Conservation (phyloP, 2,888 invertebrate species). For the Himalopsyche kuldschensis region DNA sequence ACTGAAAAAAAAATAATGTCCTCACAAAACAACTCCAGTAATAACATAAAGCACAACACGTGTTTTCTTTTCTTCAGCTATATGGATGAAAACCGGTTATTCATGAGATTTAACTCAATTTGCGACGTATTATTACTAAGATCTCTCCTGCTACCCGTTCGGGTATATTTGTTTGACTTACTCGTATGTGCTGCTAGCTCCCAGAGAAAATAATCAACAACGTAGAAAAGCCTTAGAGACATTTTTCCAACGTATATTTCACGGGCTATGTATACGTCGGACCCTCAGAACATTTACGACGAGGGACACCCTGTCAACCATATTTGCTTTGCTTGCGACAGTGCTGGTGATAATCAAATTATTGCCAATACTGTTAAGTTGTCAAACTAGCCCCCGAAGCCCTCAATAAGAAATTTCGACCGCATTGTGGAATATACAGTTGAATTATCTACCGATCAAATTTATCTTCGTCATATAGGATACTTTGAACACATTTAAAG, state of each 20-base stretch:
- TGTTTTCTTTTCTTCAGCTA: not conserved
- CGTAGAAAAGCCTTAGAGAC: not conserved
- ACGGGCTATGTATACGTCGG: not conserved
- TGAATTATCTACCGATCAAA: no score
- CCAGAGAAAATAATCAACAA: not conserved
- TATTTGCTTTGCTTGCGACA: not conserved
- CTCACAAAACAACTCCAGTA: not conserved
- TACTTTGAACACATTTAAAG: no score
- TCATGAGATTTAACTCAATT: not conserved
- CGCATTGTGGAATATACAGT: no score
- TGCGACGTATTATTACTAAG: not conserved
- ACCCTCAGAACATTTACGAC: not conserved
- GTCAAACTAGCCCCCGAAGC: no score
- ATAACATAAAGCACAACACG: not conserved
- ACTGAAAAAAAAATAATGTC: not conserved
- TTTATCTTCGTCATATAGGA: no score
- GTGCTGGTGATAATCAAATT: no score
- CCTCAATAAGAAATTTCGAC: no score
- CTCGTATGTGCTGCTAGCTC: not conserved
- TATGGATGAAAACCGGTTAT: not conserved
- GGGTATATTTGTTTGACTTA: not conserved
- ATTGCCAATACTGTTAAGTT: no score
- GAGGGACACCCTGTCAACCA: not conserved
- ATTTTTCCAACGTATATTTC: not conserved
- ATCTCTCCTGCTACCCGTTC: not conserved